Evolutionary conservation across 2,113 vertebrate species (phyloP).

Genomic region (Pogonocichla stellata): DNA sequence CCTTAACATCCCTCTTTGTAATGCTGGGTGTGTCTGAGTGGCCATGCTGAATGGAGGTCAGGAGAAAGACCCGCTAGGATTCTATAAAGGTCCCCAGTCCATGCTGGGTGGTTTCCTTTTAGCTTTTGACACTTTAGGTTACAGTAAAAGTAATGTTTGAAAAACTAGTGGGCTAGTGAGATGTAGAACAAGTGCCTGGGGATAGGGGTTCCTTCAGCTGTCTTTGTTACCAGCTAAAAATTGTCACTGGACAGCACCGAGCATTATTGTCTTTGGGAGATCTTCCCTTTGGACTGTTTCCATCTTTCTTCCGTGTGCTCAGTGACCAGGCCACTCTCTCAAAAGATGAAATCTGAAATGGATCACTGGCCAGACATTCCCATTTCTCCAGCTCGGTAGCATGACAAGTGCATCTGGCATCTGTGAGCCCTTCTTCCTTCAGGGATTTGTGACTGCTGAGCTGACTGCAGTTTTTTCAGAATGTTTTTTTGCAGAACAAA

Average conservation of each 20-base stretch:
- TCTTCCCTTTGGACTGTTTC: constrained; percentile 7
- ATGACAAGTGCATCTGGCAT: constrained; percentile 54
- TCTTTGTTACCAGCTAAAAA: not conserved
- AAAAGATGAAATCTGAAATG: constrained; percentile 16
- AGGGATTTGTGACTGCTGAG: constrained; percentile 34
- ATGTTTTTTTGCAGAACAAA: constrained; percentile 34
- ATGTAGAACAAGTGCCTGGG: not conserved
- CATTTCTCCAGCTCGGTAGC: constrained; percentile 18
- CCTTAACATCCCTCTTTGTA: not conserved
- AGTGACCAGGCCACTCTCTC: not conserved
- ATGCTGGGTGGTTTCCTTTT: not conserved
- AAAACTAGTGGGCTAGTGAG: not conserved
- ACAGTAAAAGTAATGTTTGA: not conserved
- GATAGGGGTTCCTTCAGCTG: not conserved
- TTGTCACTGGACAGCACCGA: not conserved
- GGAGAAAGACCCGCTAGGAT: not conserved
- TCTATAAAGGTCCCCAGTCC: not conserved
- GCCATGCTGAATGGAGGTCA: not conserved
- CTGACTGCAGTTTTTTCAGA: not conserved
- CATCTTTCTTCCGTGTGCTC: not conserved
- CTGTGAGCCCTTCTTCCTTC: constrained; percentile 14
- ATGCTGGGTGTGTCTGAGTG: not conserved
- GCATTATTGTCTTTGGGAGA: not conserved
- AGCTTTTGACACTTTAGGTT: not conserved
- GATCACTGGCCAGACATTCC: constrained; percentile 49